phyloP scores from a whole-genome alignment of 1,140 invertebrate species.

The Micrasema longulum region DNA sequence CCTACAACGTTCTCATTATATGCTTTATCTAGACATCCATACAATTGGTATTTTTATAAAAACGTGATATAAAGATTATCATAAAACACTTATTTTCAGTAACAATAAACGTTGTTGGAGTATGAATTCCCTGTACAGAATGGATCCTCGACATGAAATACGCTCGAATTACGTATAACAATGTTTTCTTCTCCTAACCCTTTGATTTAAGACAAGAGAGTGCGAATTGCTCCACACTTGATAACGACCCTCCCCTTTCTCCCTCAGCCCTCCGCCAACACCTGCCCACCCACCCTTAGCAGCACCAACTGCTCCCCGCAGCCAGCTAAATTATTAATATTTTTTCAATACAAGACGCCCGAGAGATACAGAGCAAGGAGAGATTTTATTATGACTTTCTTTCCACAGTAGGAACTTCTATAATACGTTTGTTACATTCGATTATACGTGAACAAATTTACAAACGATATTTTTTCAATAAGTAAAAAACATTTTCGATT shows the following conservation, averaged over 20 bases:
- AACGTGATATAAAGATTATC: too few relatives aligned
- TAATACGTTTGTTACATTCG: too few relatives aligned
- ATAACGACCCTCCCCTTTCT: slow-evolving; percentile 22
- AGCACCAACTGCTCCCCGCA: slow-evolving; percentile 49
- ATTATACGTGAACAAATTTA: too few relatives aligned
- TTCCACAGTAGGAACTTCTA: too few relatives aligned
- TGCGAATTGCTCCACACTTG: slow-evolving; percentile 22
- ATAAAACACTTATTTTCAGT: not conserved
- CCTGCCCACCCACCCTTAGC: slow-evolving; percentile 46
- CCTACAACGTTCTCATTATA: too few relatives aligned
- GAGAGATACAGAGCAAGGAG: slow-evolving; percentile 42
- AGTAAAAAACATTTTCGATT: too few relatives aligned
- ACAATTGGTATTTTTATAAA: too few relatives aligned
- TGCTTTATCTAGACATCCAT: too few relatives aligned
- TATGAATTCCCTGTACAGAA: too few relatives aligned
- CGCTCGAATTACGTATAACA: not conserved
- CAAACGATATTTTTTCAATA: too few relatives aligned
- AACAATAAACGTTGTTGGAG: not conserved
- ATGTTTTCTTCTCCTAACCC: not conserved
- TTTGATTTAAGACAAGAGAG: slow-evolving; percentile 34
- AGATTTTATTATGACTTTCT: not conserved
- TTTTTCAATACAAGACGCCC: slow-evolving; percentile 54
- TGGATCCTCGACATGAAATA: too few relatives aligned
- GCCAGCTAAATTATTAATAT: slow-evolving; percentile 56
- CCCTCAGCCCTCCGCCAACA: slow-evolving; percentile 9